Evolutionary conservation across 2,888 invertebrate genomes (phyloP).

Genomic region (Hesperia comma): DNA sequence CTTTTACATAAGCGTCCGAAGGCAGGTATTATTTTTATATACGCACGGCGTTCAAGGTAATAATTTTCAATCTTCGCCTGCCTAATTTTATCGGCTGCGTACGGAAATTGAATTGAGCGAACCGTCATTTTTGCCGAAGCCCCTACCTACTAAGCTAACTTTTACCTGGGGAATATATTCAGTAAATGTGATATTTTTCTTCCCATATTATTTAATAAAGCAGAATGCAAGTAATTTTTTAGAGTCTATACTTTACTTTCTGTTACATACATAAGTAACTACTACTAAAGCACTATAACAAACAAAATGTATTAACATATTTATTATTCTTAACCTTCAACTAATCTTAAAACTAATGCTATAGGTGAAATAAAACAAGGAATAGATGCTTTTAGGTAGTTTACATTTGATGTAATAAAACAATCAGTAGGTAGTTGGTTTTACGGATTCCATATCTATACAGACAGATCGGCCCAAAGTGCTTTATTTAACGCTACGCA

Average conservation of each 20-base stretch:
- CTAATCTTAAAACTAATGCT: no score
- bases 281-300: no score
- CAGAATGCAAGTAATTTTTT: no score
- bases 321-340: no score
- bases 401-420: background rate
- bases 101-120: slow-evolving; percentile 40
- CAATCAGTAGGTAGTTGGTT: background rate
- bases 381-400: no score
- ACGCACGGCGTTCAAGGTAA: slow-evolving; percentile 29
- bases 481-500: slow-evolving; percentile 29
- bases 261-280: no score
- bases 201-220: background rate
- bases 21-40: slow-evolving; percentile 23
- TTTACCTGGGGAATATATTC: slow-evolving; percentile 12
- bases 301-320: no score
- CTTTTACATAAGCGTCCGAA: slow-evolving; percentile 12
- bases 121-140: slow-evolving; percentile 32
- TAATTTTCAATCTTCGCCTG: slow-evolving; percentile 37
- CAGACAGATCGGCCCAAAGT: slow-evolving; percentile 18
- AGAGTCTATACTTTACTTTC: no score
- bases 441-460: background rate
- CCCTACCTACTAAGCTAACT: slow-evolving; percentile 22
- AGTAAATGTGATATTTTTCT: background rate
- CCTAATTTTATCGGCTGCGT: slow-evolving; percentile 39
- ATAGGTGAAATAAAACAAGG: no score